Evolutionary conservation across 2,888 invertebrate genomes (phyloP).

Genomic region (Oligia latruncula): DNA sequence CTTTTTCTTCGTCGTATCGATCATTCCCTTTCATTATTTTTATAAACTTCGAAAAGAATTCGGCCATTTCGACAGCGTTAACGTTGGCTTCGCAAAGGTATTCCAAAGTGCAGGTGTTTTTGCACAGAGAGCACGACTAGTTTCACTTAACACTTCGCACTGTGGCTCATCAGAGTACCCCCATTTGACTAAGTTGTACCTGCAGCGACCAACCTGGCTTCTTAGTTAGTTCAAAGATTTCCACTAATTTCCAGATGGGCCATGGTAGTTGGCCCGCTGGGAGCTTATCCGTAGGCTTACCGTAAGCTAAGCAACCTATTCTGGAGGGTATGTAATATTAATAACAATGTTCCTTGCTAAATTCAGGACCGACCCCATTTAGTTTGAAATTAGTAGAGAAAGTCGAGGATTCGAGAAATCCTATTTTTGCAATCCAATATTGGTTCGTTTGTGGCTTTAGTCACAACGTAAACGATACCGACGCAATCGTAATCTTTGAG

Average conservation of each 20-base stretch:
- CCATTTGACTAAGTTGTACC: too few species aligned
- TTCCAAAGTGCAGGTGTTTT: neutral
- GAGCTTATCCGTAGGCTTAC: neutral
- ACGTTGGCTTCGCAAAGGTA: neutral
- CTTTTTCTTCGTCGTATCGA: neutral
- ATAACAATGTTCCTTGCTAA: neutral
- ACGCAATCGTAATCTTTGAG: slow-evolving; percentile 15
- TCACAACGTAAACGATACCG: slow-evolving; percentile 2
- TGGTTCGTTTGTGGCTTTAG: neutral
- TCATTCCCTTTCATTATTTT: neutral
- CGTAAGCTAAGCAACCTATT: too few species aligned
- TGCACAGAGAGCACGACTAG: too few species aligned
- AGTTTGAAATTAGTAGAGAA: neutral
- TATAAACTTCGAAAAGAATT: neutral
- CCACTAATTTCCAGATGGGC: neutral
- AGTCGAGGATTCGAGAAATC: neutral
- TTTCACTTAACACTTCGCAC: neutral
- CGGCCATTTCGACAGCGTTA: neutral
- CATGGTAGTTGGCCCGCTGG: neutral
- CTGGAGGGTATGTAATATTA: neutral
- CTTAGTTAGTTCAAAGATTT: too few species aligned
- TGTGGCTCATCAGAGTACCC: neutral
- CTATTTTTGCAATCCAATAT: slow-evolving; percentile 1
- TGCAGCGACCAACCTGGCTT: neutral
- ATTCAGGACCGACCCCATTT: neutral